A percentile compares a stretch with the other conserved stretches of the same genome.
Evolutionary conservation across 2,797 vertebrate genomes (phyloP).

Genomic region (Rhynchotus rufescens): DNA sequence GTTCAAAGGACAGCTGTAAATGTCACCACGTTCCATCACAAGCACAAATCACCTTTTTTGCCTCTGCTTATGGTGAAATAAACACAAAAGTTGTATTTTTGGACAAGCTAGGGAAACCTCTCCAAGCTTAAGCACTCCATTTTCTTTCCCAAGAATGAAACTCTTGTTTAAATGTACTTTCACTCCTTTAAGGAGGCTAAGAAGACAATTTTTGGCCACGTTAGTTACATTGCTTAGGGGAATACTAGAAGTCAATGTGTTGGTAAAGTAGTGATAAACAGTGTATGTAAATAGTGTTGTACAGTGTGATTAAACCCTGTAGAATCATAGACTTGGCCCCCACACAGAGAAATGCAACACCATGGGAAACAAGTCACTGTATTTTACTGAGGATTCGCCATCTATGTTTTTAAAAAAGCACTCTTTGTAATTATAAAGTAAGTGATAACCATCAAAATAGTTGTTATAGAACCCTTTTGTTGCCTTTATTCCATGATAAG

Average conservation of each 20-base stretch:
- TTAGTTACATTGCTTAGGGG: not conserved
- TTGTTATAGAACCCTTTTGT: constrained; percentile 25
- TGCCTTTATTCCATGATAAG: constrained; percentile 37
- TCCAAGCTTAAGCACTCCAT: not conserved
- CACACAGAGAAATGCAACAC: not conserved
- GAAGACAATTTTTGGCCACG: not conserved
- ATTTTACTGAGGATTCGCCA: constrained; percentile 1
- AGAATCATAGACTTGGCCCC: not conserved
- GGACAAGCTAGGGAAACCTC: not conserved
- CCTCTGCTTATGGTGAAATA: not conserved
- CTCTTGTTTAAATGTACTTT: not conserved
- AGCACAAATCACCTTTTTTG: not conserved
- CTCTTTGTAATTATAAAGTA: constrained; percentile 29
- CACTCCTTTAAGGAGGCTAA: not conserved
- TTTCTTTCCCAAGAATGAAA: not conserved
- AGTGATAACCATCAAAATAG: constrained; percentile 27
- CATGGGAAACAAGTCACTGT: not conserved
- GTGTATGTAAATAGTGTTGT: not conserved
- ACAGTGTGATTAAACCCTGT: not conserved
- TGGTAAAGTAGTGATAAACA: not conserved
- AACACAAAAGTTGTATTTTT: not conserved
- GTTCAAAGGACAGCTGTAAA: not conserved
- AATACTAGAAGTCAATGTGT: not conserved
- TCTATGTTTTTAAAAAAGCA: not conserved
- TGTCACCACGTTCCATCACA: not conserved